Evolutionary conservation across 2,113 vertebrate genomes (phyloP), one percentile per base, ranked within the genome.

Genomic region (Otis tarda): DNA sequence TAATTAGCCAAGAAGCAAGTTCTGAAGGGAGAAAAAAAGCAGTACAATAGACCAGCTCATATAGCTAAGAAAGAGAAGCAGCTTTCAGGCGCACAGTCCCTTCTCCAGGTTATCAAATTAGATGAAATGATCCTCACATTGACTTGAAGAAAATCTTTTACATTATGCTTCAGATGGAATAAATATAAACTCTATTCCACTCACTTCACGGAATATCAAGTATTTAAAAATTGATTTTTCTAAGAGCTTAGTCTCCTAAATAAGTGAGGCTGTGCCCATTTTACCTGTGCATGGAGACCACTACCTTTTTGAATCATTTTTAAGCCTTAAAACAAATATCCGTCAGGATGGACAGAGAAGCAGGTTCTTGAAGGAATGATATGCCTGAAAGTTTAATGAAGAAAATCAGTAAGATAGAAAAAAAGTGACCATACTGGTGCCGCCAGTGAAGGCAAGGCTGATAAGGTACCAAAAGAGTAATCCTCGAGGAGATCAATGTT

Each of bases 41-140:
- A 0, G 0, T 74, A 4, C 55, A 80, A 91, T 20, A 87, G 65
- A 89, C 2, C 56, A 82, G 81, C 35, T 91, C 13, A 4, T 25
- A 24, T 0, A 78, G 73, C 73, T 81, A 12, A 60, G 78, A 85
- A 59, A 67, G 69, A 75, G 43, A 60, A 50, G 39, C 14, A 84
- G 60, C 56, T 91, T 87, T 78, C 60, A 47, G 64, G 83, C 60
- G 70, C 83, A 70, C 16, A 27, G 52, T 47, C 49, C 30, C 53
- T 84, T 52, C 77, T 92, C 74, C 82, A 86, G 81, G 70, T 89
- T 94, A 86, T 83, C 79, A 79, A 89, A 80, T 77, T 65, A 94
- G 59, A 76, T 27, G 50, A 94, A 96, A 88, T 61, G 61, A 68
- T 50, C 67, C n/a, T 63, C n/a, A 67, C 65, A 83, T 15, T 89